Evolutionary conservation across 2,113 vertebrate genomes (phyloP), one percentile per base, ranked within the genome.

Genomic region (Tamias sibiricus): DNA sequence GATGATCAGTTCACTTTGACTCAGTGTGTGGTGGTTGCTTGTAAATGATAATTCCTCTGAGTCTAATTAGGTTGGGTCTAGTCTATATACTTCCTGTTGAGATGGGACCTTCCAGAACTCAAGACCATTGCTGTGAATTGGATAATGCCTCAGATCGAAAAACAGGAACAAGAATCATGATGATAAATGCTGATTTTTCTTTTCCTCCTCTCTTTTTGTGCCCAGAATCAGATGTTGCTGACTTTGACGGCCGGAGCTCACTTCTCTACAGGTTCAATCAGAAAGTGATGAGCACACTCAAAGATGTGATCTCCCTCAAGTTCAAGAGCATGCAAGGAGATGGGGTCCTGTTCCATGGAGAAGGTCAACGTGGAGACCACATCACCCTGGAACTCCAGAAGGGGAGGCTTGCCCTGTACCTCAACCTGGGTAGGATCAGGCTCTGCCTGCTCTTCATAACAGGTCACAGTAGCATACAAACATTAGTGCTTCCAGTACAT

Each of bases 191-290:
- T 96, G 13, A 95, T 52, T n/a, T 84, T 32, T 94, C 12, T 75
- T 83, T 87, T 47, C 54, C 22, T 22, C 42, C 82, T 94, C 57
- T 32, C 4, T 87, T 0, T 97, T 16, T 96, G 22, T 95, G 35
- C 94, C 44, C 79, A 94, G 99, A 99, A 98, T 99, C 99, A 0
- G 99, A 99, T 12, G 98, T 99, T 91, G 99, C 99, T 4, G 99
- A 99, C 98, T 99, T 99, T 72, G 99, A 99, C 74, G 99, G 99
- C 98, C 98, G 99, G 96, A 99, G 99, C 97, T 99, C 99, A 0
- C 98, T 99, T 93, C 99, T 99, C n/a, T 99, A 99, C 96, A 99
- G 99, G 98, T 99, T 99, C 97, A 99, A 99, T 98, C 99, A 99
- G 98, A 99, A 99, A 97, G 98, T 99, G 92, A 99, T 99, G 99